Evolutionary conservation across 2,888 invertebrate genomes (phyloP), one percentile per base, ranked within the genome.

Genomic region (Drosophila gaucha): DNA sequence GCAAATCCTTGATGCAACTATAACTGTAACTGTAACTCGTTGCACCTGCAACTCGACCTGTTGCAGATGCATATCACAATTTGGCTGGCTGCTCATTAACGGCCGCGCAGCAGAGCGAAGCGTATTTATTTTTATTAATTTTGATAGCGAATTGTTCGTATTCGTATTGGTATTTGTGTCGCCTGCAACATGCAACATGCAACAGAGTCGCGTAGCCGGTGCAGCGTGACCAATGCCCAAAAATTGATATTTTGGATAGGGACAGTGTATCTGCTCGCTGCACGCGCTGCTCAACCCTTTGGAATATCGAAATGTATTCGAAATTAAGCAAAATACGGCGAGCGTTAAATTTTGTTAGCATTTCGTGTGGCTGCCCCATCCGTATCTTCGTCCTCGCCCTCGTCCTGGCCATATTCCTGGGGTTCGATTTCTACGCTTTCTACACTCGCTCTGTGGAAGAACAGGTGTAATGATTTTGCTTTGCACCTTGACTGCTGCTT

Each of bases 401-500:
- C 46, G 57, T 56, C 36, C 54, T 31, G 31, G 39, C 22, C 10
- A 10, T n/a, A n/a, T 14, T 20, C 38, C 12, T 12, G 12, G 43
- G 52, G 57, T 55, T 76, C 87, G 67, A 84, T 80, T 71, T 71
- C 71, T 72, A 78, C 82, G 82, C 88, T 85, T 87, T 74, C 73
- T 74, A 73, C 76, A 75, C 76, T 55, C 49, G 9, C 33, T 14
- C 14, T 10, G 31, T 24, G 47, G 30, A 9, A 14, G 82, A 83
- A 88, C 86, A 89, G 86, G 89, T 87, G 86, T 78, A 89, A 88
- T 83, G 86, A 89, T 89, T 84, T 89, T 69, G 63, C 66, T 68
- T 83, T 86, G 85, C 84, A 84, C 84, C 87, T 88, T 85, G 86
- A 77, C 89, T 86, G 76, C 57, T 73, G 79, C 77, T 80, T 84